phyloP scores from a whole-genome alignment of 2,113 vertebrate species.

The Myotis lucifugus region DNA sequence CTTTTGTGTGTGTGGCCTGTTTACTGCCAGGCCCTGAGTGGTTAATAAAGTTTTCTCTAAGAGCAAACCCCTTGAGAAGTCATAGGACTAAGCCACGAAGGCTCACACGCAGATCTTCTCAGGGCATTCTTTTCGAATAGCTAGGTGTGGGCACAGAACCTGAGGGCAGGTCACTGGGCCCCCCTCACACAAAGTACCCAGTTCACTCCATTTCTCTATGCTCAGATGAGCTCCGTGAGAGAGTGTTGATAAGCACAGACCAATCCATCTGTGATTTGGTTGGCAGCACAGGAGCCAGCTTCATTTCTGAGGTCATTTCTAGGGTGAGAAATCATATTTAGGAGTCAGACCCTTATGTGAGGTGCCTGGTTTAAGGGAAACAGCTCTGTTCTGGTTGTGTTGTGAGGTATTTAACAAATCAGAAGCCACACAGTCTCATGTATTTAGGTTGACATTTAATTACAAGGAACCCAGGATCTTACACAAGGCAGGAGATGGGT shows the following conservation, averaged over 20 bases:
- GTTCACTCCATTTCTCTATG: background rate
- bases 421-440: conserved; percentile 53
- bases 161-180: background rate
- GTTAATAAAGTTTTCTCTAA: background rate
- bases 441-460: conserved; percentile 77
- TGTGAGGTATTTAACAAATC: conserved; percentile 38
- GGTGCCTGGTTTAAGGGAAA: background rate
- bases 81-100: background rate
- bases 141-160: background rate
- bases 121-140: background rate
- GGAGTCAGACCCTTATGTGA: background rate
- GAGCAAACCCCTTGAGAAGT: background rate
- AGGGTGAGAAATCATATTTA: background rate
- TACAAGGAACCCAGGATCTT: conserved; percentile 74
- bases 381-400: background rate
- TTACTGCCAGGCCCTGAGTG: background rate
- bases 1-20: background rate
- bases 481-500: conserved; percentile 63
- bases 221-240: background rate
- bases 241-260: background rate
- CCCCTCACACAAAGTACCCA: background rate
- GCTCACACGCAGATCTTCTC: background rate
- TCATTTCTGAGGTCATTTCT: background rate
- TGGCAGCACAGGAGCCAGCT: background rate
- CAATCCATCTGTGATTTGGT: background rate